Conservation (phyloP, 2,113 vertebrate species). For the Osmerus mordax region DNA sequence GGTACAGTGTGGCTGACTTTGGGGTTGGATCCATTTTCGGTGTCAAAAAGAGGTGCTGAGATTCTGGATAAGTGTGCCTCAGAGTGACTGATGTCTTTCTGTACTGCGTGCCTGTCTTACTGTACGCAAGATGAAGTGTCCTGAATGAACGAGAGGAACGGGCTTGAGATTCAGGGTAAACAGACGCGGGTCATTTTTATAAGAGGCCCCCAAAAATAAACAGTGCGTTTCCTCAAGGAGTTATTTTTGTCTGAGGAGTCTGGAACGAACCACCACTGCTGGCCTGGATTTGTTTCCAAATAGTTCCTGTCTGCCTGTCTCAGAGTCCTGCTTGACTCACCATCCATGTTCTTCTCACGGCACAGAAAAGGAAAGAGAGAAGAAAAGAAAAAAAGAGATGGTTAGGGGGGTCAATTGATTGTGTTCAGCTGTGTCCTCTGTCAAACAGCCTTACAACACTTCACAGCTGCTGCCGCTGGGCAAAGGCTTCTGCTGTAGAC, state of each 20-base stretch:
- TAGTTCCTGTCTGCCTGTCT: conserved; percentile 30
- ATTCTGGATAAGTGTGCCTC: conserved; percentile 11
- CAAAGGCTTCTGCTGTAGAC: neutral
- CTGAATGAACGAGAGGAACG: too few relatives aligned
- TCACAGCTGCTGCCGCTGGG: neutral
- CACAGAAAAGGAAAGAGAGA: neutral
- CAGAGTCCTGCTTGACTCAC: conserved; percentile 1
- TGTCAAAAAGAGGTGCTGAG: conserved; percentile 12
- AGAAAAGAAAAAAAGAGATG: neutral
- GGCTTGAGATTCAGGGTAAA: conserved; percentile 2
- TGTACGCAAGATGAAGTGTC: too few relatives aligned
- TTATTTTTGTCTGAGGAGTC: conserved; percentile 43
- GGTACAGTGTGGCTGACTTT: neutral
- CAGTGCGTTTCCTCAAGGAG: conserved; percentile 30
- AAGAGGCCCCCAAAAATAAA: conserved; percentile 45
- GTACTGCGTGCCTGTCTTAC: too few relatives aligned
- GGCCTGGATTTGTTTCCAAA: conserved; percentile 14
- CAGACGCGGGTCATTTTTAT: neutral
- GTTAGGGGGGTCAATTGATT: neutral
- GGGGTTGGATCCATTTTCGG: conserved; percentile 1
- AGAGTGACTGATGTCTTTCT: neutral
- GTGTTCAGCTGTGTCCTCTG: neutral
- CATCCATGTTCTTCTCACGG: neutral
- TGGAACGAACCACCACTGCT: conserved; percentile 20
- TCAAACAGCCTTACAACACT: neutral